These are phyloP conservation scores for Margarornis squamiger DNA, from an alignment of 2,797 vertebrate genomes.

Conservation along the genomic window DNA sequence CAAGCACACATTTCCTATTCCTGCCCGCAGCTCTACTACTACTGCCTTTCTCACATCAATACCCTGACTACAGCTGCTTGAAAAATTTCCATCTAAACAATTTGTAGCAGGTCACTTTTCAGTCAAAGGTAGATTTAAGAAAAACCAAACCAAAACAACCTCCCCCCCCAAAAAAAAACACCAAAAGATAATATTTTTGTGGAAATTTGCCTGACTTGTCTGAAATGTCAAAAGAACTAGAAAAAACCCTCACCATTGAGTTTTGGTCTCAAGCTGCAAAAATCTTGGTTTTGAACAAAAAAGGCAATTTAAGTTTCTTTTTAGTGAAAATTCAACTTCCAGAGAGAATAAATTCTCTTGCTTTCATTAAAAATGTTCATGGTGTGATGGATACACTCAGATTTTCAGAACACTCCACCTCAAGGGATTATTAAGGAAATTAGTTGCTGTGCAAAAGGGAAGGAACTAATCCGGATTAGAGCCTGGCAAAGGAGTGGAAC, in stretches of 20 bases:
- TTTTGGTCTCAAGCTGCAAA: not conserved
- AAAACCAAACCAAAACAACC: not conserved
- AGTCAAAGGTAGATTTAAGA: not conserved
- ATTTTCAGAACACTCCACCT: not conserved
- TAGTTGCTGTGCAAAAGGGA: not conserved
- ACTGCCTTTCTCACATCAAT: not conserved
- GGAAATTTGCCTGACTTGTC: not conserved
- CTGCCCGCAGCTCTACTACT: not conserved
- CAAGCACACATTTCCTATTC: not conserved
- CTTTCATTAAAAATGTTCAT: not conserved
- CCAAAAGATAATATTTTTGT: not conserved
- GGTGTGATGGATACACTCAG: not conserved
- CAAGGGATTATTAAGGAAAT: not conserved
- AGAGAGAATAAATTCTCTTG: not conserved
- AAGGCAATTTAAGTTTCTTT: not conserved
- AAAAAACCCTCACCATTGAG: not conserved
- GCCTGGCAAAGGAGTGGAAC: not conserved
- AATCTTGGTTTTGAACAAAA: not conserved
- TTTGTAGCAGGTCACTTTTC: constrained; percentile 12
- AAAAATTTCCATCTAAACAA: not conserved
- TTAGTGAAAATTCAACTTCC: not conserved
- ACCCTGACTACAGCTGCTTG: not conserved
- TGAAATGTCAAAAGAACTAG: not conserved
- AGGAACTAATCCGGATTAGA: not conserved
- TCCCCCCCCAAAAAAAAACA: not conserved